Percentiles rank a stretch among this genome's conserved stretches.
Conservation (phyloP, 2,888 invertebrate genomes). For the Heliconius charithonia region DNA sequence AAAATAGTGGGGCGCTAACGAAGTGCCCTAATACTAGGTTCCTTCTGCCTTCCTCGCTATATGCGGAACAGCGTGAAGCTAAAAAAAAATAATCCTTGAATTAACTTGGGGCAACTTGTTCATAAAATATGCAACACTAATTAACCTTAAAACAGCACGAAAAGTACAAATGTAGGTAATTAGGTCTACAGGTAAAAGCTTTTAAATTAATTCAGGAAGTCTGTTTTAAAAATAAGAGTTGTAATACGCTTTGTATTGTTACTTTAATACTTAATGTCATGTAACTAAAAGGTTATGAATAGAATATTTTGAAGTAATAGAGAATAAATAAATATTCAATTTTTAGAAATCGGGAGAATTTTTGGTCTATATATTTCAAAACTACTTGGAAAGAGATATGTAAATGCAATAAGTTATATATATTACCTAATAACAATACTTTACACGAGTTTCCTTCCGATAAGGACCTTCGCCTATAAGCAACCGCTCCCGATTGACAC, state of each 20-base stretch:
- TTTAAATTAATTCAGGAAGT: conserved; percentile 38
- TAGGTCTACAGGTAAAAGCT: conserved; percentile 42
- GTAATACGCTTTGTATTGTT: conserved; percentile 29
- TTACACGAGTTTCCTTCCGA: too few species aligned
- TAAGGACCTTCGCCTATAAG: too few species aligned
- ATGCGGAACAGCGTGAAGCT: neutral
- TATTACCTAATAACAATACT: too few species aligned
- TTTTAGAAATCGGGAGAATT: too few species aligned
- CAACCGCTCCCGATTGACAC: too few species aligned
- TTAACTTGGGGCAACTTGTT: neutral
- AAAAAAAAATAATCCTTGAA: neutral
- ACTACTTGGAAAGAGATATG: too few species aligned
- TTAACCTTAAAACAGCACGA: conserved; percentile 25
- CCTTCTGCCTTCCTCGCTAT: neutral
- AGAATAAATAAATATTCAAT: neutral
- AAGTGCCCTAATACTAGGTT: neutral
- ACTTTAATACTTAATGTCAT: conserved; percentile 31
- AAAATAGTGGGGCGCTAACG: too few species aligned
- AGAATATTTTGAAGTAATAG: conserved; percentile 33
- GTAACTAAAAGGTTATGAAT: conserved; percentile 56
- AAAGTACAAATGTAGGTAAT: conserved; percentile 34
- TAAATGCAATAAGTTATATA: too few species aligned
- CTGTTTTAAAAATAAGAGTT: conserved; percentile 35
- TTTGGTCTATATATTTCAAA: too few species aligned
- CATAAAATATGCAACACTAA: conserved; percentile 28